Base-by-base conservation (phyloP, 2,888 invertebrate species). In the Caradrina clavipalpis region DNA sequence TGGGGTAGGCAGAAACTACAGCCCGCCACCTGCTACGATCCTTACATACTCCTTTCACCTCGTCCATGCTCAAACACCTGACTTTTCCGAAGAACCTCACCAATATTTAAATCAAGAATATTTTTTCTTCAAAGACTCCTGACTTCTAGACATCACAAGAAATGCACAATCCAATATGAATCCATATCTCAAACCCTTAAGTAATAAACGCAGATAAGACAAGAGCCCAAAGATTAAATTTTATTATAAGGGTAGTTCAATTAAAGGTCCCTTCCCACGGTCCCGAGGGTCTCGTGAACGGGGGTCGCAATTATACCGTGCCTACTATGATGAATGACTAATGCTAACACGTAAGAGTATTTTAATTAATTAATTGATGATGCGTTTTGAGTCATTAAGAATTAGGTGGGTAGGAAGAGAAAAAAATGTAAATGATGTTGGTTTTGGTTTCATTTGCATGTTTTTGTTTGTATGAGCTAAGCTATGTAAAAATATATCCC, bases 211-310 rank as follows among this genome's bases (percentile, higher is more conserved):
- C 74, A 76, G 85, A 82, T 81, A 83, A 80, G 76, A 81, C 76
- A 73, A 58, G 55, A 60, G 65, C 61, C 74, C 73, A 73, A 74
- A 80, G 82, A 88, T 85, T 79, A 83, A 80, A 87, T 87, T 88
- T 87, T 87, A 86, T 85, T 86, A 83, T 80, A 74, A 76, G 76
- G 75, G 70, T 80, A 82, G 80, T 80, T 82, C 80, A 85, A 79
- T 81, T 81, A 81, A 68, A 76, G 75, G 69, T 57, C 76, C 62
- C 55, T 31, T 76, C 47, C 47, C 53, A 21, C 26, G 5, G 39
- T 78, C 84, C 73, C 84, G 0, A n/a, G 78, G 84, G 84, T 72
- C 76, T 80, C 80, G 60, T 80, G 78, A 80, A 69, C 45, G 60
- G 65, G 75, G 69, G 69, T 66, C 66, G 72, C 82, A 85, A 84